Conservation (phyloP, 2,888 invertebrate species). For the Tricholauxania praeusta region DNA sequence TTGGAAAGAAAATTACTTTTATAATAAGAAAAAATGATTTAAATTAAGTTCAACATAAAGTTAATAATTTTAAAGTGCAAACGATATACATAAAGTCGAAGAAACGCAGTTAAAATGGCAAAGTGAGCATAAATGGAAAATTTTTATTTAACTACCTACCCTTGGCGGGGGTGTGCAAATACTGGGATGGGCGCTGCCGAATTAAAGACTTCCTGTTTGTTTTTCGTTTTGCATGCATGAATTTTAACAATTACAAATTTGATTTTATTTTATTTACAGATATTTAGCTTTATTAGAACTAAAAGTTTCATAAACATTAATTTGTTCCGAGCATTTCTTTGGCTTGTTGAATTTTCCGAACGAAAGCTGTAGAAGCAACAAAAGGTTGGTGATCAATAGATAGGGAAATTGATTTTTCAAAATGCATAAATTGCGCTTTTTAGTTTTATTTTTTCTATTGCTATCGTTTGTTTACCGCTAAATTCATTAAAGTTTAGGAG, state of each 20-base stretch:
- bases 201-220: neutral
- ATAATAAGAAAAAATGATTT: neutral
- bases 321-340: too few species aligned
- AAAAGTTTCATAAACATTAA: too few species aligned
- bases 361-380: too few species aligned
- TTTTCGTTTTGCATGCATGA: neutral
- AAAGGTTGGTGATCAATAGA: neutral
- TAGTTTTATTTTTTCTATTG: too few species aligned
- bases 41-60: neutral
- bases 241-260: neutral
- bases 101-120: conserved; percentile 21
- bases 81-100: neutral
- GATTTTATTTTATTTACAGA: neutral
- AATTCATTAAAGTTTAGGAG: too few species aligned
- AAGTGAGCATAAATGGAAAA: conserved; percentile 30
- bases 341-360: too few species aligned
- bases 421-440: neutral
- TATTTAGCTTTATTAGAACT: too few species aligned
- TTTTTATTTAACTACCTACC: neutral
- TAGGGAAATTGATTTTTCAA: conserved; percentile 27
- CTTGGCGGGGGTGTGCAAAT: neutral
- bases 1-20: neutral
- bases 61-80: neutral
- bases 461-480: too few species aligned
- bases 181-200: neutral